These are phyloP conservation scores for Scaptomyza montana DNA, from an alignment of 1,140 invertebrate species.

Conservation along the genomic window DNA sequence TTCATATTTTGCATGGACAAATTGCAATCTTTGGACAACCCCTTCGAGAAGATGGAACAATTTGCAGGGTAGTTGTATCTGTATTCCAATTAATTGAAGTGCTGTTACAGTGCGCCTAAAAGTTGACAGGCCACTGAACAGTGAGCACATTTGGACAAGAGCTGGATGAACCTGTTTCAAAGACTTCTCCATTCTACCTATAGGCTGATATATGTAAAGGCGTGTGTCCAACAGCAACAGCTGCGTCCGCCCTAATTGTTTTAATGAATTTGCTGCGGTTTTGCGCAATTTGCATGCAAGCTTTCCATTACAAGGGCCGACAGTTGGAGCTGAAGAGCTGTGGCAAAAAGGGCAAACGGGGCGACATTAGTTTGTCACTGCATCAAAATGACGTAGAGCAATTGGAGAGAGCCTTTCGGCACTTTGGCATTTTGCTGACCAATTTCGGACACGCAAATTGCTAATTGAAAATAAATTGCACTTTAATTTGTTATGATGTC, in stretches of 20 bases:
- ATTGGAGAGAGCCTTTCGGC: constrained; percentile 33
- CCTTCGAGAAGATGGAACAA: constrained; percentile 28
- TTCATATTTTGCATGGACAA: constrained; percentile 18
- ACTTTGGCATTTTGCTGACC: constrained; percentile 51
- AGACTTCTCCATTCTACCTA: constrained; percentile 8
- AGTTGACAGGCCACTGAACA: constrained; percentile 23
- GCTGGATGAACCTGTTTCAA: constrained; percentile 15
- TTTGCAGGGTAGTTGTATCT: constrained; percentile 29
- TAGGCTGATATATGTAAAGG: constrained; percentile 31
- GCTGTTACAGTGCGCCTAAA: constrained; percentile 39
- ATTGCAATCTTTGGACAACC: constrained; percentile 21
- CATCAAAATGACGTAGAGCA: constrained; percentile 45
- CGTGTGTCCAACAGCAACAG: constrained; percentile 53
- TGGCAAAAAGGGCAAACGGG: neutral
- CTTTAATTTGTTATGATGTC: constrained; percentile 74
- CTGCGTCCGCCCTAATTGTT: constrained; percentile 72
- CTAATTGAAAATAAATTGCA: constrained; percentile 82
- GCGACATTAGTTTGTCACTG: constrained; percentile 54
- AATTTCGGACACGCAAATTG: constrained; percentile 68
- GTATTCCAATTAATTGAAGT: constrained; percentile 47
- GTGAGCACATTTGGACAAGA: neutral
- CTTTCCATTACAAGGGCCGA: constrained; percentile 60
- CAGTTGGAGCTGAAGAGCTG: constrained; percentile 28
- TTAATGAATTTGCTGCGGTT: constrained; percentile 81
- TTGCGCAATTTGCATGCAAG: constrained; percentile 77